Percentiles rank a stretch among this genome's conserved stretches.
phyloP scores from a whole-genome alignment of 2,797 vertebrate genomes.

The Hippopotamyrus pictus region DNA sequence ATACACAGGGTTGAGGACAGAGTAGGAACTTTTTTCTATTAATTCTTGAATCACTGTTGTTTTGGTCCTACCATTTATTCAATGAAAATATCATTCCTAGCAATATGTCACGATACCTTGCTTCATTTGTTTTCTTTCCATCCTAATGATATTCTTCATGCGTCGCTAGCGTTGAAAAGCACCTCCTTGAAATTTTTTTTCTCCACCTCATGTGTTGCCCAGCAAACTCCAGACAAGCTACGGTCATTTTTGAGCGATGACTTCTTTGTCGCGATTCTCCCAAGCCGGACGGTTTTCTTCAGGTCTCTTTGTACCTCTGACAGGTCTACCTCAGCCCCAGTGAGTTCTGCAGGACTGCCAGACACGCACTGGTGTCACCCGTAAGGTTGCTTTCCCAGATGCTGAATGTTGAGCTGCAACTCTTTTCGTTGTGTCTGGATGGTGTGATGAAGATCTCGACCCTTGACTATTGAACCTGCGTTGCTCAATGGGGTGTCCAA shows the following conservation, averaged over 20 bases:
- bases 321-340: background rate
- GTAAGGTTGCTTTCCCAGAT: background rate
- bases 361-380: background rate
- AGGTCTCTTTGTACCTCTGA: background rate
- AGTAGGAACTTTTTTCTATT: background rate
- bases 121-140: background rate
- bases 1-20: background rate
- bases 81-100: background rate
- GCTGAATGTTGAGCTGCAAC: background rate
- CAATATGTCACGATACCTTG: background rate
- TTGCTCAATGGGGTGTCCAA: background rate
- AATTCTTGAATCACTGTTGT: background rate
- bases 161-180: background rate
- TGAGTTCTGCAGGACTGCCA: background rate
- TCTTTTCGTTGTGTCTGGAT: background rate
- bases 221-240: background rate
- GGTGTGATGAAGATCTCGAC: background rate
- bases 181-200: background rate
- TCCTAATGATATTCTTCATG: background rate
- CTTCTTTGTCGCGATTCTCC: background rate
- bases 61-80: background rate
- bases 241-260: background rate
- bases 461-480: background rate
- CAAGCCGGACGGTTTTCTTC: background rate
- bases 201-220: background rate